Base-by-base conservation (phyloP, 2,113 vertebrate genomes). In the Archilochus colubris region DNA sequence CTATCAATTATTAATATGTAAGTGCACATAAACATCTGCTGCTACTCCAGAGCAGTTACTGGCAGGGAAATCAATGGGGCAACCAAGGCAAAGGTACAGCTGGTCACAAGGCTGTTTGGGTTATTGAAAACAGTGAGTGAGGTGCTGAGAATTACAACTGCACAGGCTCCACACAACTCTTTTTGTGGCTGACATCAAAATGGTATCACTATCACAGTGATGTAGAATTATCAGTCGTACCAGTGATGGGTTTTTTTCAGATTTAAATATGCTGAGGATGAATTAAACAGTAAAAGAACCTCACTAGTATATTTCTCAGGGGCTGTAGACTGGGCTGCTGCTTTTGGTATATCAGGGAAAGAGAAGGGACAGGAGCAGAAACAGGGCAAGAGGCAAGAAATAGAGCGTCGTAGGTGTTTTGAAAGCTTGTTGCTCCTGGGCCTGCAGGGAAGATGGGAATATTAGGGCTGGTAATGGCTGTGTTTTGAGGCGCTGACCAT, bases 1-100 rank as follows among this genome's bases (percentile, higher is more conserved):
- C 59, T 59, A 54, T 83, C 54, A 91, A 82, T 91, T 89, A 85
- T 89, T 93, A 77, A 86, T 58, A 69, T 38, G 22, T 27, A 82
- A 88, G n/a, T 86, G 54, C 1, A 84, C 17, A 74, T 91, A 82
- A 86, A 85, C 69, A 17, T 48, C 9, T 14, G 30, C n/a, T 88
- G 36, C 63, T 54, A 10, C 58, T 88, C 40, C 80, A 46, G 51
- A 88, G 24, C 24, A 62, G 43, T 59, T 67, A 74, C 51, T 75
- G 73, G 46, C 17, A 22, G 28, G 33, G 58, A 91, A 33, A 59
- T 66, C 88, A 88, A 1, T 51, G 24, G 70, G 69, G 12, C 53
- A 82, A 9, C n/a, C 38, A 9, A 88, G n/a, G 22, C 6, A 46
- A 64, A 76, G 46, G 7, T 53, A 21, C 0, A 1, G 0, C 36